phyloP scores from a whole-genome alignment of 2,113 vertebrate genomes.

The Myxocyprinus asiaticus region DNA sequence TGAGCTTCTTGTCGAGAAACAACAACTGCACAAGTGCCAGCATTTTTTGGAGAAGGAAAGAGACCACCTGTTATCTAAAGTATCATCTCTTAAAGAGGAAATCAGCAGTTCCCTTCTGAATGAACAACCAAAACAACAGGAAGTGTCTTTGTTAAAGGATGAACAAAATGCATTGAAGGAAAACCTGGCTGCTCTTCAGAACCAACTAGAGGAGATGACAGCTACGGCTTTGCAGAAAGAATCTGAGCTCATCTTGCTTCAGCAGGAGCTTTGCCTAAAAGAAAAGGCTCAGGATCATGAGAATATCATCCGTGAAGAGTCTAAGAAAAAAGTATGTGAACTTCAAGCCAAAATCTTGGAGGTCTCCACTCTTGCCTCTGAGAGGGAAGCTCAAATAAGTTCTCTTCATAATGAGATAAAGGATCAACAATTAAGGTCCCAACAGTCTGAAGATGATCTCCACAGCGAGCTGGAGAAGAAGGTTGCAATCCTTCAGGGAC shows the following conservation, averaged over 20 bases:
- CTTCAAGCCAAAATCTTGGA: not conserved
- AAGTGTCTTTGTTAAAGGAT: not conserved
- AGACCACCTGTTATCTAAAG: conserved; percentile 10
- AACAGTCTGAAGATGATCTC: conserved; percentile 6
- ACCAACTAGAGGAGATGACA: conserved; percentile 1
- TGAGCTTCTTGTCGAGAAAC: conserved; percentile 2
- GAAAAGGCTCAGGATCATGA: not conserved
- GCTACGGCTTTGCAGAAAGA: conserved; percentile 8
- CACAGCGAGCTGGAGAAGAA: not conserved
- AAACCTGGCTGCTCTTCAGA: conserved; percentile 32
- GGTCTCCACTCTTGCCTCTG: not conserved
- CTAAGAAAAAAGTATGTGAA: not conserved
- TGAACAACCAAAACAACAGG: not conserved
- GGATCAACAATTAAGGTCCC: not conserved
- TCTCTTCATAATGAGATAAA: conserved; percentile 26
- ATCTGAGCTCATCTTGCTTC: conserved; percentile 49
- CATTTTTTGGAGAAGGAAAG: conserved; percentile 13
- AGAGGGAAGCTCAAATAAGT: conserved; percentile 1
- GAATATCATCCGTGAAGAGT: too few relatives aligned
- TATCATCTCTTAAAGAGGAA: conserved; percentile 29
- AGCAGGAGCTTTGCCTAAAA: not conserved
- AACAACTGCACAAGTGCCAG: not conserved
- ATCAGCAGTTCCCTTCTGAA: not conserved
- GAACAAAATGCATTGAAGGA: not conserved
- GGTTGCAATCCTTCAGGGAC: conserved; percentile 2